Evolutionary conservation across 1,140 invertebrate genomes (phyloP).

Genomic region (Drosophila lini): DNA sequence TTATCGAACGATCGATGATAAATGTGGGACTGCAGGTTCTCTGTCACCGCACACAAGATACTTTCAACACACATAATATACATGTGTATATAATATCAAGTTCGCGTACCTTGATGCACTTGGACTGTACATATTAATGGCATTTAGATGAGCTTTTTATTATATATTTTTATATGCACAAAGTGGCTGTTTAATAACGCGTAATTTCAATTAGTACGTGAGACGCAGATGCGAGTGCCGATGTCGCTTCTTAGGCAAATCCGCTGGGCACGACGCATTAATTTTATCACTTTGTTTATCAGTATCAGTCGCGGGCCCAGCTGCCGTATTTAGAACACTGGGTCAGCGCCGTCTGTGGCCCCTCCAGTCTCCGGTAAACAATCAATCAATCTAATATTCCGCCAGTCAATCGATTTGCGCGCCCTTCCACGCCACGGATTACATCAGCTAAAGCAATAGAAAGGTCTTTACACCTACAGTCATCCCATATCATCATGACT

Average conservation of each 20-base stretch:
- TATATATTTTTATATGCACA: conserved; percentile 19
- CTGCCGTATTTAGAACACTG: conserved; percentile 22
- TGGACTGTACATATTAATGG: conserved; percentile 41
- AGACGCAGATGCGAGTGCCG: conserved; percentile 51
- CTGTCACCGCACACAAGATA: conserved; percentile 13
- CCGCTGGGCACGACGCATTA: conserved; percentile 56
- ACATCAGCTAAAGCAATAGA: conserved; percentile 36
- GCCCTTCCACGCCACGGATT: conserved; percentile 42
- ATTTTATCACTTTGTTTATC: conserved; percentile 79
- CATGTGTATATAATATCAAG: conserved; percentile 42
- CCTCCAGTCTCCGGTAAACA: conserved; percentile 26
- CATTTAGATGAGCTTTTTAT: conserved; percentile 61
- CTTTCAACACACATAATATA: background rate
- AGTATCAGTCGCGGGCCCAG: conserved; percentile 21
- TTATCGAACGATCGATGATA: conserved; percentile 68
- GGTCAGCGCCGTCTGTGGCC: conserved; percentile 39
- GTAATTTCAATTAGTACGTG: conserved; percentile 68
- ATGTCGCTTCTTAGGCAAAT: conserved; percentile 48
- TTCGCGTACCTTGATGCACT: conserved; percentile 52
- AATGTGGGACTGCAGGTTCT: conserved; percentile 46
- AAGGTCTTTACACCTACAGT: conserved; percentile 13
- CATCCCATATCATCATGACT: conserved; percentile 20
- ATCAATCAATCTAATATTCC: conserved; percentile 61
- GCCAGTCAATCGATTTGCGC: conserved; percentile 32
- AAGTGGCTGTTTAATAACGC: conserved; percentile 58